These are phyloP conservation scores for Oryctes rhinoceros DNA, from an alignment of 1,140 invertebrate genomes.

Conservation along the genomic window DNA sequence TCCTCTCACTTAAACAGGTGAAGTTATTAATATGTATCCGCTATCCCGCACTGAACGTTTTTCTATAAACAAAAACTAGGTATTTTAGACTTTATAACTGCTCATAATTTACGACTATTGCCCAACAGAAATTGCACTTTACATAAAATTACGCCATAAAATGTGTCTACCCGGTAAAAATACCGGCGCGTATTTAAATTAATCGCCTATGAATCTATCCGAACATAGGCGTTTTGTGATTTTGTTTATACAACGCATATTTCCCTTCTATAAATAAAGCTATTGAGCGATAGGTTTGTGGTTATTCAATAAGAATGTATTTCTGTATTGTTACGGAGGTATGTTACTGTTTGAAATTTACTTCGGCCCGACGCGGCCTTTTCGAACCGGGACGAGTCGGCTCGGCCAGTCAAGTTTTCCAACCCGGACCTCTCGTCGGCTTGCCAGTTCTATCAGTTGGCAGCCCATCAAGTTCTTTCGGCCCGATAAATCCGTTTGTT, in stretches of 20 bases:
- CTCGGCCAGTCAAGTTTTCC: too few relatives aligned
- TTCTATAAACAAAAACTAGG: neutral
- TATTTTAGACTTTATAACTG: slow-evolving; percentile 8
- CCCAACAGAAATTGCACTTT: neutral
- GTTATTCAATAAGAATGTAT: too few relatives aligned
- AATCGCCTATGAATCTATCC: neutral
- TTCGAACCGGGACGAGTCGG: too few relatives aligned
- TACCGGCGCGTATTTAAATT: neutral
- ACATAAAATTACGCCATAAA: neutral
- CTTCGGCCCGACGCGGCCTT: too few relatives aligned
- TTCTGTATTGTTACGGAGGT: too few relatives aligned
- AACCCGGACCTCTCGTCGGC: too few relatives aligned
- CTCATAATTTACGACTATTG: slow-evolving; percentile 8
- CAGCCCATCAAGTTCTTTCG: too few relatives aligned
- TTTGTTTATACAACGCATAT: neutral
- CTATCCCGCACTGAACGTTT: neutral
- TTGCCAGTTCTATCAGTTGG: too few relatives aligned
- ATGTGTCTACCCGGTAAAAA: neutral
- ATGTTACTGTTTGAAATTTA: too few relatives aligned
- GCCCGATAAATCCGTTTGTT: too few relatives aligned
- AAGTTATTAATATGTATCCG: neutral
- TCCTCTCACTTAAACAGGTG: neutral
- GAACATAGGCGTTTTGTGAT: neutral
- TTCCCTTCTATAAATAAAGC: too few relatives aligned
- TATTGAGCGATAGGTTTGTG: too few relatives aligned